Conservation (phyloP, 64 coral and sea anemone species). For the Pachyseris speciosa region DNA sequence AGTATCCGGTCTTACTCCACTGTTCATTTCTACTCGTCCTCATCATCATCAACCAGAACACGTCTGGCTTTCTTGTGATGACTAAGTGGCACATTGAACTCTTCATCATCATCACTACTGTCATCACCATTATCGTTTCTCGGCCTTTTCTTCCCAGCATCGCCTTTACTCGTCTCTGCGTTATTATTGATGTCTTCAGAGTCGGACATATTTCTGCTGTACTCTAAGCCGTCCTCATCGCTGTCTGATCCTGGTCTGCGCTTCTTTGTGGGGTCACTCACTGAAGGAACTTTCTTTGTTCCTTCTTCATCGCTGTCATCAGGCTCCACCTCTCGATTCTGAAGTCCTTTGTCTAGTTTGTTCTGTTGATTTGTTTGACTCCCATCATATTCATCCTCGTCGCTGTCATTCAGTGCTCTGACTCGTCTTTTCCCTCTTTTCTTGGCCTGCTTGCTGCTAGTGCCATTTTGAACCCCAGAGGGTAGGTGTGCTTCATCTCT, state of each 20-base stretch:
- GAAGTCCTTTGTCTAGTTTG: not conserved
- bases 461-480: not conserved
- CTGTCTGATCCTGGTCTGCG: not conserved
- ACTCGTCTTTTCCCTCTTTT: slow-evolving; percentile 35
- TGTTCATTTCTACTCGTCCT: too few species aligned
- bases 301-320: not conserved
- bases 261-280: not conserved
- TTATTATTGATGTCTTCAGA: not conserved
- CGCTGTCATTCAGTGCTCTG: slow-evolving; percentile 33
- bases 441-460: not conserved
- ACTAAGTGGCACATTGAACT: slow-evolving; percentile 45
- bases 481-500: not conserved
- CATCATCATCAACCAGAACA: slow-evolving; percentile 49
- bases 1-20: too few species aligned
- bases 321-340: not conserved
- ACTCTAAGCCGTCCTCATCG: slow-evolving; percentile 24
- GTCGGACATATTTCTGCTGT: slow-evolving; percentile 33
- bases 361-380: not conserved
- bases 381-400: slow-evolving; percentile 2
- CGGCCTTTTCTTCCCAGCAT: slow-evolving; percentile 10
- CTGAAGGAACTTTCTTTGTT: not conserved
- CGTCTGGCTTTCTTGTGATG: slow-evolving; percentile 66
- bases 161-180: not conserved
- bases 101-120: slow-evolving; percentile 20
- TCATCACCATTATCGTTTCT: not conserved